Base-by-base conservation (phyloP, 2,797 vertebrate genomes). In the Lophius americanus region DNA sequence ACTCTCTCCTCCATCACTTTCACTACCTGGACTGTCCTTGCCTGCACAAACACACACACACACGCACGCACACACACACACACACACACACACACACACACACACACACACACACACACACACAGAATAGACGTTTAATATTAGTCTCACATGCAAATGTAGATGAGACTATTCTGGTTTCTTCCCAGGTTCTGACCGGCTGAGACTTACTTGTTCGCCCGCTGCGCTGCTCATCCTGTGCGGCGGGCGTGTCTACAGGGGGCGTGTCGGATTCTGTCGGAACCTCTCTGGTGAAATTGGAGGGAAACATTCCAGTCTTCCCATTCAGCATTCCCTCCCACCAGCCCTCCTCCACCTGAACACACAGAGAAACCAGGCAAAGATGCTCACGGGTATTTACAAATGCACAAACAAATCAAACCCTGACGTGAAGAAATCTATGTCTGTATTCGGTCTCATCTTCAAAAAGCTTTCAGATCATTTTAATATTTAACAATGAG, bases 311-410 rank as follows among this genome's bases (percentile, higher is more conserved):
- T 57, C 98, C 98, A 11, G 93, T 93, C 83, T 96, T 98, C 9
- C 98, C 98, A 55, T 97, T 94, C 9, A 99, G 95, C 70, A 92
- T 48, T 6, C 98, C 98, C 90, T 99, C 97, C 96, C 96, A 99
- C 97, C 98, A 99, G 81, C 98, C 98, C 84, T 99, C 98, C 83
- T 99, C 98, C 59, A 98, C 97, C 97, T 99, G 70, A 41, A 44
- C 48, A 60, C 41, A 51, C 56, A 46, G 1, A 44, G 10, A 60
- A 8, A 42, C 4, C n/a, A 48, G 3, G 14, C 35, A 60, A 11
- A 47, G 36, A 33, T 42, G 14, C 11, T 47, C 14, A 47, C 13
- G 23, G 2, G 14, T n/a, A 2, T 11, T 6, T 6, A 33, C 57
- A 59, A 8, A 48, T 23, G 23, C 23, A 23, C 23, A 23, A 23